These are phyloP conservation scores for Pedetes capensis DNA, from an alignment of 2,113 vertebrate species.

Conservation along the genomic window DNA sequence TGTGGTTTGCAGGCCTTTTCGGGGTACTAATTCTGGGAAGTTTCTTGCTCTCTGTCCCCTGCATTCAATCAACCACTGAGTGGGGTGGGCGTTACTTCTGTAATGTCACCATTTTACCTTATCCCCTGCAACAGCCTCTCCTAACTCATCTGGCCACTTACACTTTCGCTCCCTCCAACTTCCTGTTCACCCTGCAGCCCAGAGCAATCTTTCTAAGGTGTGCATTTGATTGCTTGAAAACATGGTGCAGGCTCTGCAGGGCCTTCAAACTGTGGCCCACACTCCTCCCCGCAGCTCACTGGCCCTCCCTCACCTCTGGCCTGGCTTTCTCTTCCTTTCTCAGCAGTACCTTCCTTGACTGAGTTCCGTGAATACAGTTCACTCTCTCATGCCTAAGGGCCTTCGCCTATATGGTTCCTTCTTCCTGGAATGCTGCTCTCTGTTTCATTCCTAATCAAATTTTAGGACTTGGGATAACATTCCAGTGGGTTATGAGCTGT, in stretches of 20 bases:
- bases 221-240: background rate
- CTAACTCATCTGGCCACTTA: background rate
- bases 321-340: background rate
- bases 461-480: background rate
- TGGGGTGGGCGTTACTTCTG: background rate
- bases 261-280: background rate
- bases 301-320: background rate
- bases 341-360: background rate
- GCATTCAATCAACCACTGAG: background rate
- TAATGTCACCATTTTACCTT: background rate
- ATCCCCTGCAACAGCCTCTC: background rate
- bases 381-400: background rate
- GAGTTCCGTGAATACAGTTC: background rate
- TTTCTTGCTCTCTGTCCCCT: background rate
- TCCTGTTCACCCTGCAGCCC: background rate
- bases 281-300: accelerated
- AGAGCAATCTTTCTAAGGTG: background rate
- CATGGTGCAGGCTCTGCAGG: background rate
- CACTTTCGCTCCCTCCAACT: background rate
- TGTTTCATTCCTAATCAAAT: background rate
- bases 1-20: background rate
- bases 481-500: background rate
- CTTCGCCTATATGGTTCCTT: background rate
- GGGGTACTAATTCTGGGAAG: background rate
- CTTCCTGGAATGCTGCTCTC: conserved; percentile 10